Evolutionary conservation across 64 coral and sea anemone species (phyloP).

Genomic region (Catalaphyllia jardinei): DNA sequence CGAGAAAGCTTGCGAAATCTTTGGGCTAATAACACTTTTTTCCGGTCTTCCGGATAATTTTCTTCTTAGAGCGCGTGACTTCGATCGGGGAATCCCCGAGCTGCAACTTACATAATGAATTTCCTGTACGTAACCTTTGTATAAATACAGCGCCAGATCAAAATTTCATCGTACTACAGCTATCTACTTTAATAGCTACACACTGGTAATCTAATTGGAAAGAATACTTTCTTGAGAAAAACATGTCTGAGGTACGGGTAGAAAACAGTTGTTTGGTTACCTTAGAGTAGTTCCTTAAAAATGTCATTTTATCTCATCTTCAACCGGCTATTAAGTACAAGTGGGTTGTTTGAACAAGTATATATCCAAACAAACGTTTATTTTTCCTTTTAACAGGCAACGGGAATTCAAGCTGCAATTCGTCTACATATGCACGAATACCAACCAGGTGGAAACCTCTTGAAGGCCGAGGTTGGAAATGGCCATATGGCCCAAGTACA

Average conservation of each 20-base stretch:
- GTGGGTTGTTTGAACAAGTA: too few relatives aligned
- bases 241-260: neutral
- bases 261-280: neutral
- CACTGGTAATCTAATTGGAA: neutral
- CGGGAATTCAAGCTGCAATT: neutral
- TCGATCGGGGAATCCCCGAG: neutral
- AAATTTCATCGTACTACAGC: neutral
- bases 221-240: neutral
- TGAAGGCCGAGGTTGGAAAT: neutral
- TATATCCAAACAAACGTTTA: neutral
- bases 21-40: neutral
- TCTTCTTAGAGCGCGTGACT: neutral
- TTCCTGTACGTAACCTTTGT: neutral
- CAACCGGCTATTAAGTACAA: too few relatives aligned
- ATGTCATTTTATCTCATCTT: too few relatives aligned
- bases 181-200: neutral
- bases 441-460: neutral
- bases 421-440: neutral
- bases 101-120: neutral
- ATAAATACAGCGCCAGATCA: neutral
- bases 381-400: neutral
- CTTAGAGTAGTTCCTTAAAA: neutral
- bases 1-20: neutral
- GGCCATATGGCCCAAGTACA: neutral
- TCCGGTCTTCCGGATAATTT: neutral